These are phyloP conservation scores for Tarsius wallacei DNA, from an alignment of 2,797 vertebrate species.

Conservation along the genomic window DNA sequence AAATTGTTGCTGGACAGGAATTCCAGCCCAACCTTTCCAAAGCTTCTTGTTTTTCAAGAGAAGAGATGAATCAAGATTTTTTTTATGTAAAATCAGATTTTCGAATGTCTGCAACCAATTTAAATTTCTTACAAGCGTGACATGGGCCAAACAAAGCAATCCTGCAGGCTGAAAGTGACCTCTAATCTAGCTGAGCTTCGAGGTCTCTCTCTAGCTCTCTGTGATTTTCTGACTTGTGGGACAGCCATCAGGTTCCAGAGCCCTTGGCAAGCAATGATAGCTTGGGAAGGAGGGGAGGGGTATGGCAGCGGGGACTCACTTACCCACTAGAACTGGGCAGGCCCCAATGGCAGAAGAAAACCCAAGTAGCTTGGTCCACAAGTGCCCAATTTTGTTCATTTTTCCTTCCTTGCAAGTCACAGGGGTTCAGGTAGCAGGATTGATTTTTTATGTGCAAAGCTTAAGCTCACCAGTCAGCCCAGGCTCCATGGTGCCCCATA, in stretches of 20 bases:
- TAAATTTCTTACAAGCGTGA: background rate
- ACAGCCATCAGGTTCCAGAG: background rate
- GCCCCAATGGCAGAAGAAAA: background rate
- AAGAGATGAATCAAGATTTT: conserved; percentile 34
- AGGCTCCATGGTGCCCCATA: conserved; percentile 61
- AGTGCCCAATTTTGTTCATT: rapidly evolving
- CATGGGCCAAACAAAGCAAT: background rate
- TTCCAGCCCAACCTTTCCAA: rapidly evolving
- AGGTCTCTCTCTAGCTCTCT: background rate
- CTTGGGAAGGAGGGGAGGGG: background rate
- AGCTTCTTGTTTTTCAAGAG: conserved; percentile 31
- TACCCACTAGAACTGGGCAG: background rate
- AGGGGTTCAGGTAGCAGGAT: conserved; percentile 69
- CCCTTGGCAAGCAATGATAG: background rate
- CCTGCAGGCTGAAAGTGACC: background rate
- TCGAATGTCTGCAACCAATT: background rate
- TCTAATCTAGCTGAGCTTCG: background rate
- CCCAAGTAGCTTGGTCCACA: background rate
- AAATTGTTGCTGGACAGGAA: background rate
- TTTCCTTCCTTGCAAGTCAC: background rate
- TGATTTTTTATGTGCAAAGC: conserved; percentile 55
- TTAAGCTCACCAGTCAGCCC: conserved; percentile 70
- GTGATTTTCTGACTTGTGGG: background rate
- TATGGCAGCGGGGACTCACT: background rate
- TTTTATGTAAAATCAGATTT: conserved; percentile 41